Evolutionary conservation across 2,113 vertebrate species (phyloP).

Genomic region (Epinephelus fuscoguttatus): DNA sequence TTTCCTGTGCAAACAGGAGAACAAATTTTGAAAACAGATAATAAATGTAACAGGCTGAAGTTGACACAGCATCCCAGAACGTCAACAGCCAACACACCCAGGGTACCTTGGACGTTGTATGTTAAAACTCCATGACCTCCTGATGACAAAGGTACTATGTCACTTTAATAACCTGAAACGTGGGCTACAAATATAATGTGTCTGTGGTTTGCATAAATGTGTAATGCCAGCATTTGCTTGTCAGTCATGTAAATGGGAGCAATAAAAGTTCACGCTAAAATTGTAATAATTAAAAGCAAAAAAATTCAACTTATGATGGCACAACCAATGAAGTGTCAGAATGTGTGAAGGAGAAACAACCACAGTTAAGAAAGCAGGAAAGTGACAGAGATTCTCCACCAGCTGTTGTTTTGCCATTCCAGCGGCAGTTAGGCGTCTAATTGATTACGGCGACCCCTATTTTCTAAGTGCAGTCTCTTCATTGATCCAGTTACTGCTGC

Average conservation of each 20-base stretch:
- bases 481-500: slow-evolving; percentile 73
- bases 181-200: too few relatives aligned
- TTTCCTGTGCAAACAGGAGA: too few relatives aligned
- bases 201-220: too few relatives aligned
- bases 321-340: neutral
- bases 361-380: neutral
- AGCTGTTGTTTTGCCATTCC: slow-evolving; percentile 37
- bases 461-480: slow-evolving; percentile 62
- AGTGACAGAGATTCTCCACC: slow-evolving; percentile 3
- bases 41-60: too few relatives aligned
- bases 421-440: slow-evolving; percentile 63
- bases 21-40: too few relatives aligned
- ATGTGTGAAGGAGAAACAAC: neutral
- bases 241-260: slow-evolving; percentile 9
- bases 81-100: too few relatives aligned
- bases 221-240: too few relatives aligned
- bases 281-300: neutral
- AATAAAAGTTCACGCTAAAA: neutral
- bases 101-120: too few relatives aligned
- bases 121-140: too few relatives aligned
- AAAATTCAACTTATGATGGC: neutral
- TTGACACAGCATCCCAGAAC: too few relatives aligned
- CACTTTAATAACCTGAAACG: too few relatives aligned
- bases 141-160: too few relatives aligned
- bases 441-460: slow-evolving; percentile 68